A percentile compares a stretch with the other conserved stretches of the same genome.
These are phyloP conservation scores for Labeo calbasu DNA, from an alignment of 2,797 vertebrate genomes.

Conservation along the genomic window DNA sequence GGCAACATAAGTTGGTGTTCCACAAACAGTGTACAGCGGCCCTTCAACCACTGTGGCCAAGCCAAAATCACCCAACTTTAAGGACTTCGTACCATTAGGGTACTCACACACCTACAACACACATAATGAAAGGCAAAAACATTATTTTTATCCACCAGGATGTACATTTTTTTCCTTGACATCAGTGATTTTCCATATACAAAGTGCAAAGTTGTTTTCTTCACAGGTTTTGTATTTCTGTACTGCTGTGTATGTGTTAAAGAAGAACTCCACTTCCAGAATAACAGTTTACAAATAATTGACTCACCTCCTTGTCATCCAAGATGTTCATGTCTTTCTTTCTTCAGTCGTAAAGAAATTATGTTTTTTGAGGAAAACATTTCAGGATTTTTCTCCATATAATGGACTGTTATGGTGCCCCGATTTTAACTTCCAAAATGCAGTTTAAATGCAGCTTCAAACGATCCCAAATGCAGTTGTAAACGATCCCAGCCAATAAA, in stretches of 20 bases:
- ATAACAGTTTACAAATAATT: too few species aligned
- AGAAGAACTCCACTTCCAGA: too few species aligned
- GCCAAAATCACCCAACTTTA: conserved; percentile 97
- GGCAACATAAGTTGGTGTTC: conserved; percentile 96
- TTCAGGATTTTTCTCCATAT: too few species aligned
- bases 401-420: too few species aligned
- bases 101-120: conserved; percentile 89
- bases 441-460: too few species aligned
- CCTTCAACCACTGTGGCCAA: conserved; percentile 94
- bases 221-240: not conserved
- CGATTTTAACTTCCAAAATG: too few species aligned
- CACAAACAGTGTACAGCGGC: conserved; percentile 92
- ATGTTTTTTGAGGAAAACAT: too few species aligned
- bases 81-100: conserved; percentile 89
- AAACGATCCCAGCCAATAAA: too few species aligned
- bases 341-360: too few species aligned
- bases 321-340: too few species aligned
- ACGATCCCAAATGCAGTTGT: too few species aligned
- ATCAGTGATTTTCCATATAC: not conserved
- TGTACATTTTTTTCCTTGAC: not conserved
- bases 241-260: conserved; percentile 9
- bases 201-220: not conserved
- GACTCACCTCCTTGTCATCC: too few species aligned
- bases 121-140: not conserved
- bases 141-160: not conserved